A percentile compares a stretch with the other conserved stretches of the same genome.
These are phyloP conservation scores for Amiota communis DNA, from an alignment of 2,888 invertebrate genomes.

Conservation along the genomic window DNA sequence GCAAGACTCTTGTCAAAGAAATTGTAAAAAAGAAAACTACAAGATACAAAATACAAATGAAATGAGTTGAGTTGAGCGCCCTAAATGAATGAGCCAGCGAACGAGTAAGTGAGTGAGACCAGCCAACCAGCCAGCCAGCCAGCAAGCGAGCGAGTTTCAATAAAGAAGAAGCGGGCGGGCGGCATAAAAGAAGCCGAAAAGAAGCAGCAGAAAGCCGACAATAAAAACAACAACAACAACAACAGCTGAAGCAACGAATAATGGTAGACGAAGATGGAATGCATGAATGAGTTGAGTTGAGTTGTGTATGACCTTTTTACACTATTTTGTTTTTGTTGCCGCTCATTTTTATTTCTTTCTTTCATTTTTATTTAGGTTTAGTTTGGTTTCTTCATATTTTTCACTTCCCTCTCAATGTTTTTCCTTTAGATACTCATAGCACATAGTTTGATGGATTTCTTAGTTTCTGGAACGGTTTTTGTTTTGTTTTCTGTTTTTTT, in stretches of 20 bases:
- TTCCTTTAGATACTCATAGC: slow-evolving; percentile 22
- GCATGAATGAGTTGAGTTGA: slow-evolving; percentile 27
- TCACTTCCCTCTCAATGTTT: slow-evolving; percentile 7
- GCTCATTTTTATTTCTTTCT: background rate
- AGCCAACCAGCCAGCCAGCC: slow-evolving; percentile 26
- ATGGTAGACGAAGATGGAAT: slow-evolving; percentile 13
- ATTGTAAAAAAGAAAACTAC: too few species aligned
- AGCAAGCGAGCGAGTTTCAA: too few species aligned
- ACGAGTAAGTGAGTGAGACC: slow-evolving; percentile 20
- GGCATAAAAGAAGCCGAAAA: slow-evolving; percentile 35
- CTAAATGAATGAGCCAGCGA: too few species aligned
- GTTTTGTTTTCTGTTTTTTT: slow-evolving; percentile 28
- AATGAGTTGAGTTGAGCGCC: too few species aligned
- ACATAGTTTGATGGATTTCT: slow-evolving; percentile 35
- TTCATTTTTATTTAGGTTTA: slow-evolving; percentile 12
- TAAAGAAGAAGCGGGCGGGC: slow-evolving; percentile 18
- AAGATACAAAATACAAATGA: too few species aligned
- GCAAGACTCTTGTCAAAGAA: background rate
- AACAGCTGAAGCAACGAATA: too few species aligned
- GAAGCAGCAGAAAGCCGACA: background rate
- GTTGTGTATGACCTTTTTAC: slow-evolving; percentile 34
- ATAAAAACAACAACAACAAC: too few species aligned
- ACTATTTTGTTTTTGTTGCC: slow-evolving; percentile 26
- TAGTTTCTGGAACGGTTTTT: slow-evolving; percentile 28
- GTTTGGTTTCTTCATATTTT: background rate